Conservation (phyloP, 2,113 vertebrate species). For the Mirza zaza region DNA sequence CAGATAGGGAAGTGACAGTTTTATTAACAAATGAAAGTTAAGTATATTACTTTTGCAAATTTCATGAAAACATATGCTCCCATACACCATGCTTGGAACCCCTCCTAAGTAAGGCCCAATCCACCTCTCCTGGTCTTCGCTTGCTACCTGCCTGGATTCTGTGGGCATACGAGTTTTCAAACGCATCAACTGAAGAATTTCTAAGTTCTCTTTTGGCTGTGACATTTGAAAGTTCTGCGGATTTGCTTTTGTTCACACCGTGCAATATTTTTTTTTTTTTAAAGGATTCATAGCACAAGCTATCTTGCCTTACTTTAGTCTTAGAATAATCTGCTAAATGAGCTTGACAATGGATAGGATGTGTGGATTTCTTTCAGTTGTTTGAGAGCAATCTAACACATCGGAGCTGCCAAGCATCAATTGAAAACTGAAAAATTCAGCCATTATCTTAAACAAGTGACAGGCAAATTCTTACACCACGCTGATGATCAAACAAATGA, state of each 20-base stretch:
- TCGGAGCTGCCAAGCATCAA: slow-evolving; percentile 34
- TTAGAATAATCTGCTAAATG: slow-evolving; percentile 66
- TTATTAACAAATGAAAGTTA: not conserved
- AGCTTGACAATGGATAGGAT: slow-evolving; percentile 40
- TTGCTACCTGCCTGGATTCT: not conserved
- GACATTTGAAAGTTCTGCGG: slow-evolving; percentile 18
- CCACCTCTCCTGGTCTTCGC: rapidly evolving
- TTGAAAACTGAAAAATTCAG: slow-evolving; percentile 53
- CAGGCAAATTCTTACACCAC: slow-evolving; percentile 42
- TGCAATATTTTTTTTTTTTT: slow-evolving; percentile 46
- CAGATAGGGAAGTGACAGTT: not conserved
- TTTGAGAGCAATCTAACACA: slow-evolving; percentile 43
- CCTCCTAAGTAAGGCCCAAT: not conserved
- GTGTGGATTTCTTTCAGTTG: slow-evolving; percentile 41
- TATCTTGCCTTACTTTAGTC: slow-evolving; percentile 9
- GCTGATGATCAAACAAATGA: slow-evolving; percentile 55
- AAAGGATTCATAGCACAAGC: slow-evolving; percentile 31
- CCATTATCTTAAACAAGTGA: slow-evolving; percentile 68
- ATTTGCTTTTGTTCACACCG: slow-evolving; percentile 61
- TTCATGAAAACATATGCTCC: not conserved
- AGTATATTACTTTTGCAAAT: not conserved
- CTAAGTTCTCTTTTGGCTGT: not conserved
- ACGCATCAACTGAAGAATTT: not conserved
- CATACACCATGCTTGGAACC: not conserved
- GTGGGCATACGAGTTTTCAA: not conserved